phyloP scores from a whole-genome alignment of 2,113 vertebrate species.

The Calidris pugnax region DNA sequence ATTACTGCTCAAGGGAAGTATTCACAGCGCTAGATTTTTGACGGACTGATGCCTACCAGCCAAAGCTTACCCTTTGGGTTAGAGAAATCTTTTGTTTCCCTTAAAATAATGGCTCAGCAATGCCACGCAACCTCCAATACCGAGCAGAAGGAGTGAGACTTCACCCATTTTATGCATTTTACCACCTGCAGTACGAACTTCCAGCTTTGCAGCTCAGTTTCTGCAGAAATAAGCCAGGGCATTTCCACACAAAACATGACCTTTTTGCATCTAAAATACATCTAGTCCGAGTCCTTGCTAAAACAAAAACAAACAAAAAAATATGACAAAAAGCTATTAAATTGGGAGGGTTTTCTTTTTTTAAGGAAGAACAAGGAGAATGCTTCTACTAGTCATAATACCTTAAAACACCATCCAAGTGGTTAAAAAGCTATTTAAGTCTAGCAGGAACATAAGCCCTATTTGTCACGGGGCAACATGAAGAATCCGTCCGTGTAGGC shows the following conservation, averaged over 20 bases:
- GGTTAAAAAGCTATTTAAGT: neutral
- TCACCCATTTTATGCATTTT: neutral
- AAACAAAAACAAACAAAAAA: neutral
- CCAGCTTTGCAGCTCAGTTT: neutral
- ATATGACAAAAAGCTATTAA: neutral
- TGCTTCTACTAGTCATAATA: neutral
- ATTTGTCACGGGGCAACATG: neutral
- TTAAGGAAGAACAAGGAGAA: neutral
- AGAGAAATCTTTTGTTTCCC: neutral
- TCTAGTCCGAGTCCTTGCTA: neutral
- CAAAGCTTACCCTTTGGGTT: neutral
- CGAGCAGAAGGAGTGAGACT: neutral
- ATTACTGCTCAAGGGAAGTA: rapidly evolving
- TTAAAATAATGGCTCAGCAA: neutral
- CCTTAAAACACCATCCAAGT: neutral
- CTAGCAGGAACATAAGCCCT: neutral
- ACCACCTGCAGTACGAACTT: neutral
- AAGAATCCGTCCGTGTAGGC: neutral
- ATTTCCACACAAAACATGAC: neutral
- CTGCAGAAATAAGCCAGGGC: neutral
- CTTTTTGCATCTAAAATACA: neutral
- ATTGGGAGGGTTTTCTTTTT: neutral
- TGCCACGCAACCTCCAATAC: neutral
- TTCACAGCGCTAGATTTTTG: rapidly evolving
- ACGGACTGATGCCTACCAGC: neutral